Evolutionary conservation across 1,140 invertebrate genomes (phyloP), one percentile per base, ranked within the genome.

Genomic region (Dufourea novaeangliae): DNA sequence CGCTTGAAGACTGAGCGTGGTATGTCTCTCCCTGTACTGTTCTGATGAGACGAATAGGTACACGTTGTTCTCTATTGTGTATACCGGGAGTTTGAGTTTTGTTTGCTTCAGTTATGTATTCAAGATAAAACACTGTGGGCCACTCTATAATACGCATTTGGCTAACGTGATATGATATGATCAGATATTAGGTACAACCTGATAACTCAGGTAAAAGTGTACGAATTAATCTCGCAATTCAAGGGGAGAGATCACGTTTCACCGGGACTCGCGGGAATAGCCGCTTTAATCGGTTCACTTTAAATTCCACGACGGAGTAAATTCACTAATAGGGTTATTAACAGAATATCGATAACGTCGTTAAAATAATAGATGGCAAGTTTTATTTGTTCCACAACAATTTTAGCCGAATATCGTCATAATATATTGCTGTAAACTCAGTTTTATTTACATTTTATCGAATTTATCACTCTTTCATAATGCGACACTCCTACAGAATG

Each of bases 331-430:
- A 22, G 6, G 17, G 1, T 44, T 12, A 69, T 67, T 44, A 67
- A 32, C 27, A 62, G 27, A 14, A 34, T 67, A 75, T 57, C 39
- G 37, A 75, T 68, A 67, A 68, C 25, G 25, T 8, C 25, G 22
- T n/a, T 11, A 34, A 44, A 52, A 7, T n/a, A 34, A 57, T 5
- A 61, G n/a, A 61, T 22, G 8, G 1, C 14, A 10, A 27, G 32
- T 46, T 44, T 32, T 46, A 44, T 67, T 44, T 25, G 11, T 14
- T 39, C 11, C 14, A 32, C 39, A 75, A 14, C 3, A 37, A 37
- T 8, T 37, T 37, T 37, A 3, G 3, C 25, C n/a, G 0, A 14
- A 27, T n/a, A 50, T 25, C 17, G 2, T 1, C 6, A 1, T 64
- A 64, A 17, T 8, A 52, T 11, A 37, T 39, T n/a, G 2, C 17